Evolutionary conservation across 2,888 invertebrate species (phyloP).

Genomic region (Timandra comae): DNA sequence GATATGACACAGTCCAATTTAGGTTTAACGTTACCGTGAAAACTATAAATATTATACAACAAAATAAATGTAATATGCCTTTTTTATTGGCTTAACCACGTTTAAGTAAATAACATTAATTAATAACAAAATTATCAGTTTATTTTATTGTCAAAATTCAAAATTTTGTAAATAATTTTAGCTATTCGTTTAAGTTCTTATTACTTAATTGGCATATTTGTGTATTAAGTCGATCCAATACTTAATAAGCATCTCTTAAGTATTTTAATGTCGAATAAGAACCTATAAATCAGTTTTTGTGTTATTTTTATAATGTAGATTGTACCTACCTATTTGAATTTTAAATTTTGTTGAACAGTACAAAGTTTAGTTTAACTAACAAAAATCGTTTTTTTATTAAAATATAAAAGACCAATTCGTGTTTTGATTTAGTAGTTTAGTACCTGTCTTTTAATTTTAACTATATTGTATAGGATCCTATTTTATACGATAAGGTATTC

Average conservation of each 20-base stretch:
- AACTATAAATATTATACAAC: no score
- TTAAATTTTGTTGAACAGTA: conserved; percentile 44
- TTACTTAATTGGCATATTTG: not conserved
- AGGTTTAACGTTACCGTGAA: no score
- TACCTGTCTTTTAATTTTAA: conserved; percentile 42
- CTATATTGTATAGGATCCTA: conserved; percentile 2
- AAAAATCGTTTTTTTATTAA: conserved; percentile 67
- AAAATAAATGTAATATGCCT: no score
- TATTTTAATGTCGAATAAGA: no score
- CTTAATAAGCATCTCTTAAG: no score
- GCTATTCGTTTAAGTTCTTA: no score
- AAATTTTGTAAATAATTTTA: conserved; percentile 24
- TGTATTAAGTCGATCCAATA: conserved; percentile 8
- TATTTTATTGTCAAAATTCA: conserved; percentile 26
- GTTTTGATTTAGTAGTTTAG: conserved; percentile 76
- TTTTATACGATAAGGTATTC: no score
- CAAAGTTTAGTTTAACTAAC: conserved; percentile 62
- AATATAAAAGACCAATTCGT: conserved; percentile 69
- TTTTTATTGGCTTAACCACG: conserved; percentile 12
- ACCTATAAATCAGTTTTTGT: no score
- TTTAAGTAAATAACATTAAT: conserved; percentile 7
- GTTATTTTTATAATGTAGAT: conserved; percentile 21
- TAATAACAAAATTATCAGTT: conserved; percentile 15
- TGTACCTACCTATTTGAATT: conserved; percentile 35
- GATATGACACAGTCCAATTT: conserved; percentile 32